Conservation (phyloP, 2,797 vertebrate genomes). For the Pseudotriccus pelzelni region DNA sequence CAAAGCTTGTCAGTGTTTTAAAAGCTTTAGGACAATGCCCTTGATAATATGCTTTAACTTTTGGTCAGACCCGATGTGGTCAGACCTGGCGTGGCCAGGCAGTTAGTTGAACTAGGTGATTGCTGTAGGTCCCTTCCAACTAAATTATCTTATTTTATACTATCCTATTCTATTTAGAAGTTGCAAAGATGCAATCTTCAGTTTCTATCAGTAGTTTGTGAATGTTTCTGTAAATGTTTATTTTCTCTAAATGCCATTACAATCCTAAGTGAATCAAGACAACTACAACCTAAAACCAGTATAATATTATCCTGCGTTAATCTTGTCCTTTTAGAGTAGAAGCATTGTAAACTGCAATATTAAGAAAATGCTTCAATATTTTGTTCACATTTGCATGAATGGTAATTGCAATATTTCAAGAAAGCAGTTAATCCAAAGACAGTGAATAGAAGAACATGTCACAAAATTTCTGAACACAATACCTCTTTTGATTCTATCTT, state of each 20-base stretch:
- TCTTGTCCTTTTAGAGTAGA: neutral
- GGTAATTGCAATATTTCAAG: neutral
- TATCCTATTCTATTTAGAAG: neutral
- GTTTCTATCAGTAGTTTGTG: neutral
- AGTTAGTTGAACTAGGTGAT: neutral
- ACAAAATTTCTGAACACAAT: neutral
- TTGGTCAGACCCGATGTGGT: rapidly evolving
- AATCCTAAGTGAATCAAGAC: neutral
- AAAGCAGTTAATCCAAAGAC: neutral
- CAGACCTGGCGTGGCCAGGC: neutral
- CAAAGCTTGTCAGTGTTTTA: neutral
- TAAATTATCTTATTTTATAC: neutral
- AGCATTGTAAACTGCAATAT: neutral
- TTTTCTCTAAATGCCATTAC: neutral
- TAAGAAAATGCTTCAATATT: neutral
- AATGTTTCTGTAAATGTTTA: neutral
- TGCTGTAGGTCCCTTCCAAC: neutral
- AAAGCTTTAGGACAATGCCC: rapidly evolving
- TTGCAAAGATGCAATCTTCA: neutral
- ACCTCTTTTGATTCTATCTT: neutral
- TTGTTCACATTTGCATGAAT: neutral
- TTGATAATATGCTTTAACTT: neutral
- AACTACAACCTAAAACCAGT: neutral
- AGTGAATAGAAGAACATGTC: neutral
- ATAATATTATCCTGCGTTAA: neutral